Conservation (phyloP, 53 echinoderm and acorn worm species). For the Henricia sp. region DNA sequence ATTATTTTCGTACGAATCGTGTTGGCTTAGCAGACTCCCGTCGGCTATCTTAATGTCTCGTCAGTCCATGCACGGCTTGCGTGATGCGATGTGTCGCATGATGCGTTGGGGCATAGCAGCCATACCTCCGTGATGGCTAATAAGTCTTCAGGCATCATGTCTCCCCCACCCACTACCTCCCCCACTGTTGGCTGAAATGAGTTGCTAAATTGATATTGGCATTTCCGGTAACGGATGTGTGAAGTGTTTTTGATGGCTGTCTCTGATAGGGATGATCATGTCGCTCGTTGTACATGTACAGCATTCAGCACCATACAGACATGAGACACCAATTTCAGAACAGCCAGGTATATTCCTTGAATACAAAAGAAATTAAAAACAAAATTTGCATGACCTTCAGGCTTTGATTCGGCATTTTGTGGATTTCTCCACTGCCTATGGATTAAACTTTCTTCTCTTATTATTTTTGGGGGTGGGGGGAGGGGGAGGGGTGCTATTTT, state of each 20-base stretch:
- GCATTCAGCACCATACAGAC: no score
- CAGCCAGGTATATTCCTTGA: neutral
- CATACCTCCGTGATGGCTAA: slow-evolving; percentile 50
- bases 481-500: no score
- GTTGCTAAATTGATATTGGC: slow-evolving; percentile 54
- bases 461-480: no score
- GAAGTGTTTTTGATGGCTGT: slow-evolving; percentile 21
- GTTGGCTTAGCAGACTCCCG: neutral
- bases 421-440: no score
- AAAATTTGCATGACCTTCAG: no score
- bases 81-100: slow-evolving; percentile 27
- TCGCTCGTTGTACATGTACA: no score
- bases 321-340: no score
- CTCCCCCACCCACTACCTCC: neutral
- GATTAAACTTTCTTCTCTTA: no score
- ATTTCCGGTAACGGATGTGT: slow-evolving; percentile 60
- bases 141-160: slow-evolving; percentile 12
- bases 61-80: slow-evolving; percentile 16
- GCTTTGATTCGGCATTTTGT: no score
- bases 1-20: no score
- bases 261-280: slow-evolving; percentile 23
- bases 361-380: neutral
- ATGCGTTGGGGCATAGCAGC: slow-evolving; percentile 12
- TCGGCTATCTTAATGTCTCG: no score
- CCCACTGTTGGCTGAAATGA: neutral